Evolutionary conservation across 2,797 vertebrate genomes (phyloP), one percentile per base, ranked within the genome.

Genomic region (Spinus olivaceus): DNA sequence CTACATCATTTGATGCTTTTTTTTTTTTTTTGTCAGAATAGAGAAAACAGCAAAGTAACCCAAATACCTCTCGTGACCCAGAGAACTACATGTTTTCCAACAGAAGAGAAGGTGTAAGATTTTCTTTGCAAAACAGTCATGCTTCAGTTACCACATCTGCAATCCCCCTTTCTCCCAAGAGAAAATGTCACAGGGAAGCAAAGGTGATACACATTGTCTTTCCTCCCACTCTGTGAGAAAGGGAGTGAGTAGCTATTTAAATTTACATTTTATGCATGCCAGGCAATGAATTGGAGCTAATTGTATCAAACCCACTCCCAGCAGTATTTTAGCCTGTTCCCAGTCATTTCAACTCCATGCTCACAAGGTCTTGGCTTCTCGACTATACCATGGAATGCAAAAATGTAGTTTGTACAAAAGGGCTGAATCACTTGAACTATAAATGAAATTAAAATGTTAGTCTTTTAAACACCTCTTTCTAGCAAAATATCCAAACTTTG

Each of bases 181-280:
- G 24, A 80, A 71, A 73, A 70, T 46, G 50, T 39, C 5, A 2
- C 42, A 60, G 64, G 18, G 60, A 92, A 64, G 57, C 39, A 61
- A 90, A 93, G 83, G 37, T 77, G 76, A 71, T 47, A 30, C 33
- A 50, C 1, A 0, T 24, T 70, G 60, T 70, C 44, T 81, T 66
- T 2, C 3, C 19, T 59, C 41, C 11, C 23, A 9, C 21, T 57
- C 39, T 79, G 44, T 80, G 51, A 80, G 63, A 70, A 76, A 54
- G 20, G 12, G 53, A 88, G 5, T 6, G 32, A 80, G 24, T 30
- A 92, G n/a, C 51, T 92, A 44, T 50, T 85, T 74, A 57, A 77
- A 71, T 94, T 73, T 71, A 56, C 24, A 22, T 92, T 91, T 91
- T 85, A 67, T 87, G 42, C 46, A 74, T 87, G 37, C 60, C 53